Evolutionary conservation across 1,140 invertebrate genomes (phyloP).

Genomic region (Brachionus angularis): DNA sequence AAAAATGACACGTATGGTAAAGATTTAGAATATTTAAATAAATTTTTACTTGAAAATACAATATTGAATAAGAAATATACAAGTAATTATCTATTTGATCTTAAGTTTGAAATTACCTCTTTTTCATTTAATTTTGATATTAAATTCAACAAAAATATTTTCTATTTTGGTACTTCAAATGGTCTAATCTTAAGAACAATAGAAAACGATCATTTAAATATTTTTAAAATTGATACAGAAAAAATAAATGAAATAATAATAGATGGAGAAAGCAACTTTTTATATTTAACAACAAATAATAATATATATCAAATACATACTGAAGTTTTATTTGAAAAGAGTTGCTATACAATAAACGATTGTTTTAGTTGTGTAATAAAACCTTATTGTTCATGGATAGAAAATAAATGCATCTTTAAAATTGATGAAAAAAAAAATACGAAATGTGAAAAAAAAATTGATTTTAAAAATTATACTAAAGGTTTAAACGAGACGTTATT

Average conservation of each 20-base stretch:
- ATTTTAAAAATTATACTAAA: background rate
- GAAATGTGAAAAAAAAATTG: background rate
- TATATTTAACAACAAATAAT: background rate
- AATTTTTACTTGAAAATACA: conserved; percentile 8
- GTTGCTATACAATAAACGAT: background rate
- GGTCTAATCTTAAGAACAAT: background rate
- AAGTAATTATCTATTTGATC: background rate
- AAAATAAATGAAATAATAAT: background rate
- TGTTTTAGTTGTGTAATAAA: background rate
- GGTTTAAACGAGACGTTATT: conserved; percentile 1
- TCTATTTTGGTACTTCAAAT: conserved; percentile 2
- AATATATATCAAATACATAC: conserved; percentile 1
- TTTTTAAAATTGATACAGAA: background rate
- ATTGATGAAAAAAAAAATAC: background rate
- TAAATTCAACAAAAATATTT: background rate
- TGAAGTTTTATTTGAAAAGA: background rate
- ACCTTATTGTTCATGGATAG: background rate
- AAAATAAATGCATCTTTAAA: background rate
- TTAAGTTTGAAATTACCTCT: background rate
- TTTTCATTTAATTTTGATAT: background rate
- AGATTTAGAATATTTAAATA: background rate
- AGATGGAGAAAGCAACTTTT: background rate
- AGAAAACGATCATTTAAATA: background rate
- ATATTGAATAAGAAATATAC: background rate
- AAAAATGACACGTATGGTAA: background rate